Conservation (phyloP, 2,113 vertebrate species). For the Manacus vitellinus region DNA sequence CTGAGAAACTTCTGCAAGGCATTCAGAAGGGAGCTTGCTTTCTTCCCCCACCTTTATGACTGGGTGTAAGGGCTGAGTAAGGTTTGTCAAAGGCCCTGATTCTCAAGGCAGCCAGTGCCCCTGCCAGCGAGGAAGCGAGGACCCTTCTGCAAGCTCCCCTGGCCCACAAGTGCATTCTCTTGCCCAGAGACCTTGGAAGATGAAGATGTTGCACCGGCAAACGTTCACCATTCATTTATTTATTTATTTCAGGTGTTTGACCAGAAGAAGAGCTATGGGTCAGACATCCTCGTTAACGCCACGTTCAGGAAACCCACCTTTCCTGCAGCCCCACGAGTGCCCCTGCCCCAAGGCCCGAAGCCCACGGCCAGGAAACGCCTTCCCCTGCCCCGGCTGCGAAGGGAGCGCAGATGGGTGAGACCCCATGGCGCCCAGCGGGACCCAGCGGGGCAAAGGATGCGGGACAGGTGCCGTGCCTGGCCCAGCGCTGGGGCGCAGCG, state of each 20-base stretch:
- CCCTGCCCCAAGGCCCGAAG: not conserved
- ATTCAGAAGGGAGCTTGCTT: not conserved
- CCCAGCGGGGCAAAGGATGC: rapidly evolving
- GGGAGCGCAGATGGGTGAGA: rapidly evolving
- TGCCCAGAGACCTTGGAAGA: not conserved
- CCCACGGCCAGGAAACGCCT: not conserved
- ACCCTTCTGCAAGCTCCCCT: not conserved
- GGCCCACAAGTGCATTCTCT: rapidly evolving
- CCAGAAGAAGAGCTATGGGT: not conserved
- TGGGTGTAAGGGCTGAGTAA: not conserved
- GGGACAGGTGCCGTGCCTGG: not conserved
- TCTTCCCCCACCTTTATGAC: no score
- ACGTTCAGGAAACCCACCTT: rapidly evolving
- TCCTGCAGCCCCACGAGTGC: no score
- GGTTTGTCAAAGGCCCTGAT: not conserved
- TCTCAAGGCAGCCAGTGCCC: not conserved
- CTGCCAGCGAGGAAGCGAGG: rapidly evolving
- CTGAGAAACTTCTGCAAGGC: rapidly evolving
- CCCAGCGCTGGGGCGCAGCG: not conserved
- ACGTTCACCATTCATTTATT: not conserved
- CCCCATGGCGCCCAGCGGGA: rapidly evolving
- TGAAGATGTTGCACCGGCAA: rapidly evolving
- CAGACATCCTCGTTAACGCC: rapidly evolving
- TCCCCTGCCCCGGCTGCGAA: not conserved
- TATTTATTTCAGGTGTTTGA: not conserved